Evolutionary conservation across 2,888 invertebrate genomes (phyloP).

Genomic region (Stenodema calcarata): DNA sequence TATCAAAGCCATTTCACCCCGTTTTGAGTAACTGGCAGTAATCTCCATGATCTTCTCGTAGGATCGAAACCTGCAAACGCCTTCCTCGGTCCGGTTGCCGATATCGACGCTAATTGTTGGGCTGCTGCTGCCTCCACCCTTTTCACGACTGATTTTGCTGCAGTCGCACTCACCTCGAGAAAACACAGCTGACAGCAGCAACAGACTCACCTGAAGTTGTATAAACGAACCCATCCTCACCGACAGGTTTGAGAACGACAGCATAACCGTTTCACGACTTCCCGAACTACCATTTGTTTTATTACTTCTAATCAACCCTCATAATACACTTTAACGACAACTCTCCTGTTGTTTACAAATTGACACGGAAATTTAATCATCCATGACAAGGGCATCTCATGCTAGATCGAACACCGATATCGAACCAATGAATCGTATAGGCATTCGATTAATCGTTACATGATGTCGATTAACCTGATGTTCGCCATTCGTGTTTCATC

Average conservation of each 20-base stretch:
- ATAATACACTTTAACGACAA: background rate
- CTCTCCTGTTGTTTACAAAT: background rate
- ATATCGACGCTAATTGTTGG: background rate
- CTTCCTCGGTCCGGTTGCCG: background rate
- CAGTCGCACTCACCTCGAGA: background rate
- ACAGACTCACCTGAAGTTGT: background rate
- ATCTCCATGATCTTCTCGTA: conserved; percentile 11
- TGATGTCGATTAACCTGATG: background rate
- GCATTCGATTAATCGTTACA: background rate
- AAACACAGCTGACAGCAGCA: background rate
- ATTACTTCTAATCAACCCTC: background rate
- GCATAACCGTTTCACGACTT: background rate
- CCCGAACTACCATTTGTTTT: background rate
- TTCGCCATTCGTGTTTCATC: too few species aligned
- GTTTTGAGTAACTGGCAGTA: background rate
- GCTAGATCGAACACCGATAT: background rate
- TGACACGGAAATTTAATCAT: background rate
- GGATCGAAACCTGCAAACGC: background rate
- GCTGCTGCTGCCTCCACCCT: background rate
- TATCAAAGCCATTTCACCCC: conserved; percentile 21
- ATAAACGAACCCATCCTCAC: background rate
- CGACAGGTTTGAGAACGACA: background rate
- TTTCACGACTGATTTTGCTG: background rate
- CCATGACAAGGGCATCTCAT: background rate
- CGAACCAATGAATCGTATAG: background rate